These are phyloP conservation scores for Azemiops feae DNA, from an alignment of 2,113 vertebrate species.

Conservation along the genomic window DNA sequence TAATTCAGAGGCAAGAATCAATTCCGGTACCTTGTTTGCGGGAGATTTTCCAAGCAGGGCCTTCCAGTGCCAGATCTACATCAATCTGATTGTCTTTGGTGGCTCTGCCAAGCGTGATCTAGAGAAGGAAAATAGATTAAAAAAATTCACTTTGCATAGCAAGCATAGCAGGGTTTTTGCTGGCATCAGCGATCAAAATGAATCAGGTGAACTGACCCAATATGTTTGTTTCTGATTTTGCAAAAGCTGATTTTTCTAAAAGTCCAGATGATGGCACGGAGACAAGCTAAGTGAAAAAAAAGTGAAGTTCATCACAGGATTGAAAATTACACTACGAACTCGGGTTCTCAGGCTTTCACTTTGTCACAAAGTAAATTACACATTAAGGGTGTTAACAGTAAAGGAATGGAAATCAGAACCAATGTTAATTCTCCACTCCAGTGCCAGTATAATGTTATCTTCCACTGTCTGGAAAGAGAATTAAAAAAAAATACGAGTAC, in stretches of 20 bases:
- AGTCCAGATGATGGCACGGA: background rate
- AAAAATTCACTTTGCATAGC: background rate
- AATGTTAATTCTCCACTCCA: background rate
- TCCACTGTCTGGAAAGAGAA: background rate
- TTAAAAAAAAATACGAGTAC: background rate
- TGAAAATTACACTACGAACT: background rate
- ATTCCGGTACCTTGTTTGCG: conserved; percentile 84
- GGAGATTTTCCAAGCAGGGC: conserved; percentile 96
- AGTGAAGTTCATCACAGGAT: background rate
- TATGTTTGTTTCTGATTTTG: background rate
- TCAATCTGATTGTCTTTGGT: conserved; percentile 97
- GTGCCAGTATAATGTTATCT: background rate
- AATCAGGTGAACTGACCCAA: background rate
- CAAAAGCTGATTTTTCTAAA: background rate
- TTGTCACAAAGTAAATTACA: background rate
- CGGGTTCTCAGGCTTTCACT: background rate
- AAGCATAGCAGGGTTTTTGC: background rate
- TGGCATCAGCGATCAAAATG: background rate
- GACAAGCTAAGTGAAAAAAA: background rate
- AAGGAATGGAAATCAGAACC: background rate
- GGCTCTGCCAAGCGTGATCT: conserved; percentile 92
- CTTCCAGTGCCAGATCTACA: conserved; percentile 90
- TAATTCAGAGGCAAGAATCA: no score
- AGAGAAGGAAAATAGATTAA: background rate
- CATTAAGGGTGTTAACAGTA: background rate